These are phyloP conservation scores for Xyrichtys novacula DNA, from an alignment of 2,797 vertebrate species.

Conservation along the genomic window DNA sequence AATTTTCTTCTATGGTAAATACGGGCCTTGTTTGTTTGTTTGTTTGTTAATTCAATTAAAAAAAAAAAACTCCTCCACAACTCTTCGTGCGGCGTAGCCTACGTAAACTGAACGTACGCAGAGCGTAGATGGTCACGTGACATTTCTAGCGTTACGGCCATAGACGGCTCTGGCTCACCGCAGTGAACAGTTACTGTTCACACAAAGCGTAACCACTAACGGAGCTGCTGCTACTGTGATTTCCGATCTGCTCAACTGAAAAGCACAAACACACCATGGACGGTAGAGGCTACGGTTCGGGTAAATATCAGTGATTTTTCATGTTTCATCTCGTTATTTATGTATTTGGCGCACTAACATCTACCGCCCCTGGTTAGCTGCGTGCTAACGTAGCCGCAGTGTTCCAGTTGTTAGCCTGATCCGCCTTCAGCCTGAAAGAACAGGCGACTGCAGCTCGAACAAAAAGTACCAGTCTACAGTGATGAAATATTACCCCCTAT, in stretches of 20 bases:
- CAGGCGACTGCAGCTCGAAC: not conserved
- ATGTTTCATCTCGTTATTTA: fast-evolving
- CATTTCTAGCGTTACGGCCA: too few relatives aligned
- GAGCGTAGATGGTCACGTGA: too few relatives aligned
- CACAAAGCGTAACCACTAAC: not conserved
- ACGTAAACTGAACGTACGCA: too few relatives aligned
- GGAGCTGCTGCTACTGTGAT: too few relatives aligned
- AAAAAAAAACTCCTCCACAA: too few relatives aligned
- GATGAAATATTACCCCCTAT: fast-evolving
- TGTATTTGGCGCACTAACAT: not conserved
- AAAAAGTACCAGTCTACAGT: not conserved
- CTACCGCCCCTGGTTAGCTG: not conserved
- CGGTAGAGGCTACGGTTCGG: constrained; percentile 75
- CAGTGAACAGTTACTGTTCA: too few relatives aligned
- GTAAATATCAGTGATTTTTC: constrained; percentile 18
- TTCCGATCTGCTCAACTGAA: not conserved
- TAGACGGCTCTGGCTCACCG: too few relatives aligned
- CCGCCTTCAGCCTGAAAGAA: not conserved
- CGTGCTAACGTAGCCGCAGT: not conserved
- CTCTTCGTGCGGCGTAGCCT: too few relatives aligned
- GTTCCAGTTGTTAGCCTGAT: constrained; percentile 27
- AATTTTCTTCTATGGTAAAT: too few relatives aligned
- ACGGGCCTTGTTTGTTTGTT: too few relatives aligned
- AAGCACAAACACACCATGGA: constrained; percentile 63
- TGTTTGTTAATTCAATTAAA: too few relatives aligned